Base-by-base conservation (phyloP, 2,797 vertebrate genomes). In the Rhinichthys osculus region DNA sequence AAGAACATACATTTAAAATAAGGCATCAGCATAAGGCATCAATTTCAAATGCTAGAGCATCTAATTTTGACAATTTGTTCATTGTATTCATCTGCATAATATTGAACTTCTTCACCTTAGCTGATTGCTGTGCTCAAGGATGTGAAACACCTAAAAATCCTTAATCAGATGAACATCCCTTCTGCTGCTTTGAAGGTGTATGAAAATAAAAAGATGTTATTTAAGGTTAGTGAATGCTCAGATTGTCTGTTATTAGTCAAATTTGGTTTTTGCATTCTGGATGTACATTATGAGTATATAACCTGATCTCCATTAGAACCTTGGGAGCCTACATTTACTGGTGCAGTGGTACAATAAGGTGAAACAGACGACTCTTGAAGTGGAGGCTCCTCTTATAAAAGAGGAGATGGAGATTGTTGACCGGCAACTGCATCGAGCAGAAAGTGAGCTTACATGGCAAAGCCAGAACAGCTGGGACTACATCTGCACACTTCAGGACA, bases 61-160 rank as follows among this genome's bases (percentile, higher is more conserved):
- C 23, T 82, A 50, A 83, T 47, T 47, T 44, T 85, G 8, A 77
- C 35, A 59, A 47, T 67, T 85, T 38, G 19, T 19, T 87, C 50
- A 59, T 16, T 82, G 30, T 74, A 10, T 70, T 40, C 4, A 73
- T 85, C 73, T 66, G 21, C 50, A 86, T 82, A 67, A 82, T 52
- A n/a, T 89, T 89, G 88, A 81, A n/a, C 42, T 85, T 90, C 90
- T 64, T 85, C 19, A 89, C 80, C 89, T 9, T 85, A 97, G 95
- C 90, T 96, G 47, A 92, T 94, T 78, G 94, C 93, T 84, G 90
- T 97, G 50, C 90, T 97, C 86, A 96, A 94, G 90, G 96, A 97
- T 88, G 95, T 97, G 62, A 96, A 95, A 85, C 95, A 96, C 73
- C 93, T 97, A 88, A 93, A 95, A 86, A 93, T 92, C 85, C 90